phyloP scores from a whole-genome alignment of 2,888 invertebrate genomes.

The Trissolcus brochymenae region DNA sequence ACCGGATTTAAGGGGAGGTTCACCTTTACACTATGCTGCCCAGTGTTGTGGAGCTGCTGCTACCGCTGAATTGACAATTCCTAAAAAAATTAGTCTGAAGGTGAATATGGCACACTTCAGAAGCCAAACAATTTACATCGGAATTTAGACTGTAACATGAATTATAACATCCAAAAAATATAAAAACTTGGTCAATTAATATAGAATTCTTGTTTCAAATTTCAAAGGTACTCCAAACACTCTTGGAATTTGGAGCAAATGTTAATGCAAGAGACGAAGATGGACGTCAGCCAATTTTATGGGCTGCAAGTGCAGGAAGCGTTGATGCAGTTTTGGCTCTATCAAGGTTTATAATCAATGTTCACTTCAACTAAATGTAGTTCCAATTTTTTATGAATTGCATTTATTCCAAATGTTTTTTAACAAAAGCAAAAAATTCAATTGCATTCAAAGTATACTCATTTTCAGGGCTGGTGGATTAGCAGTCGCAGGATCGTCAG shows the following conservation, averaged over 20 bases:
- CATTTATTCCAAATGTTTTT: neutral
- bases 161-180: too few relatives aligned
- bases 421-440: too few relatives aligned
- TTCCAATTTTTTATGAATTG: neutral
- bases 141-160: too few relatives aligned
- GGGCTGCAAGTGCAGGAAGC: slow-evolving; percentile 98
- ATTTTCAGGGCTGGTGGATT: slow-evolving; percentile 71
- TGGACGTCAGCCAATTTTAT: slow-evolving; percentile 93
- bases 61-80: slow-evolving; percentile 72
- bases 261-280: slow-evolving; percentile 94
- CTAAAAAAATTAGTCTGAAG: slow-evolving; percentile 83
- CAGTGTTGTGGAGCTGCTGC: slow-evolving; percentile 95
- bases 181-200: too few relatives aligned
- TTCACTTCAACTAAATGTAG: neutral
- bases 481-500: slow-evolving; percentile 80
- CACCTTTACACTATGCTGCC: slow-evolving; percentile 97
- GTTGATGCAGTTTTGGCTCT: slow-evolving; percentile 93
- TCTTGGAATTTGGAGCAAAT: slow-evolving; percentile 86
- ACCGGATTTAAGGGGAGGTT: slow-evolving; percentile 95
- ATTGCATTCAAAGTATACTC: neutral
- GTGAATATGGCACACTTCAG: slow-evolving; percentile 11
- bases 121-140: too few relatives aligned
- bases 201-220: too few relatives aligned
- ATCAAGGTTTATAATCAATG: slow-evolving; percentile 78
- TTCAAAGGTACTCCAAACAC: slow-evolving; percentile 82